Base-by-base conservation (phyloP, 92 coral and sea anemone genomes). In the Parazoanthus darwini region DNA sequence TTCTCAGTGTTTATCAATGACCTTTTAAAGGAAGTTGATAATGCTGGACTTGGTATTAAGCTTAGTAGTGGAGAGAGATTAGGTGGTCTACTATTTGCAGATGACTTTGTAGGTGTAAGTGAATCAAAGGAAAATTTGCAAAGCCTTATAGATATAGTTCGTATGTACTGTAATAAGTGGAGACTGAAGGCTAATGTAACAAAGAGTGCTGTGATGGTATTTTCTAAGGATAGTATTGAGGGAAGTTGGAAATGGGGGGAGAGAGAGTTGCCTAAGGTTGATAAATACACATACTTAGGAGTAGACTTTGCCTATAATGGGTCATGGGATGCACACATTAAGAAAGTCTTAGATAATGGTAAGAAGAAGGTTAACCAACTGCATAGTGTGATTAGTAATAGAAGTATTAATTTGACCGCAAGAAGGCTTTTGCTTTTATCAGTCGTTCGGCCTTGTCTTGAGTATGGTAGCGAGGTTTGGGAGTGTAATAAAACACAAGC, bases 151-250 rank as follows among this genome's bases (percentile, higher is more conserved):
- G 77, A 73, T 73, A 36, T 73, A 26, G 77, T 73, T 11, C 4
- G 36, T 73, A 36, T 36, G 37, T 73, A 73, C 37, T 73, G 77
- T 73, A n/a, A 36, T 73, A 73, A 73, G 37, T 73, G 77, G 77
- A 25, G 77, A 26, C 36, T 73, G 37, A 73, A 33, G 77, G 77
- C 77, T 22, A 73, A 73, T 26, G 77, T 73, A 25, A 73, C 37
- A 6, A 73, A 73, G 37, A 73, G 77, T 33, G 77, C 77, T n/a
- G 77, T 73, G 37, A 73, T 73, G 77, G 77, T 73, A 33, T 73
- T 25, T 73, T 29, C 77, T 73, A n/a, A 73, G 77, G 56, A 50
- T 50, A 50, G 56, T 50, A 50, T 73, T 22, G 77, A 73, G 33
- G 37, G 77, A n/a, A 33, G 36, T 25, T 73, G 77, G 77, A 73